These are phyloP conservation scores for Meta bourneti DNA, from an alignment of 2,888 invertebrate species.

Conservation along the genomic window DNA sequence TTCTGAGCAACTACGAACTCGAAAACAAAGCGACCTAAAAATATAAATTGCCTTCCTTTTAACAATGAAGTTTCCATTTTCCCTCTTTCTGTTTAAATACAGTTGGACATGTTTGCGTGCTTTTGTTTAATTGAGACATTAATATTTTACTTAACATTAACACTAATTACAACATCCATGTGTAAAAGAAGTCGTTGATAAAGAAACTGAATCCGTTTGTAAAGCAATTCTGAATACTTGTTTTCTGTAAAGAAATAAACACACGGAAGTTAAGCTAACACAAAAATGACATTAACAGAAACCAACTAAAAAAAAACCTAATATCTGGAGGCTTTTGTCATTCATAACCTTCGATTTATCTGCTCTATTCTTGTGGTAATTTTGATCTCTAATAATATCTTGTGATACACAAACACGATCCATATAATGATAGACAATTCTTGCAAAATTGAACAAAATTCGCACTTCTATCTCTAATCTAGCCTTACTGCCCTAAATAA, in stretches of 20 bases:
- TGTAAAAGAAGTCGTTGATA: background rate
- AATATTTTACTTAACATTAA: no score
- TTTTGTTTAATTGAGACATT: no score
- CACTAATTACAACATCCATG: no score
- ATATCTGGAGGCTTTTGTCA: background rate
- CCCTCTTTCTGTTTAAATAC: no score
- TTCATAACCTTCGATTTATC: background rate
- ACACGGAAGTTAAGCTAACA: background rate
- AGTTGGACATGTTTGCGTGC: no score
- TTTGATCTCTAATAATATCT: background rate
- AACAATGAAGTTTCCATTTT: no score
- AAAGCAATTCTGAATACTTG: background rate
- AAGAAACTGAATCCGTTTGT: background rate
- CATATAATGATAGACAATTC: background rate
- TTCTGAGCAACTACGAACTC: no score
- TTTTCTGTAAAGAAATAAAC: background rate
- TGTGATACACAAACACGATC: background rate
- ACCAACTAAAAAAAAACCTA: no score
- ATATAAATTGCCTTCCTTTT: no score
- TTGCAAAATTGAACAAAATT: constrained; percentile 19
- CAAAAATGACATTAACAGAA: background rate
- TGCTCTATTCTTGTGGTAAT: background rate
- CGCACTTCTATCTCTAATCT: background rate
- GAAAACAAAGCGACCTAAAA: no score
- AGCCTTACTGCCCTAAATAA: background rate